Evolutionary conservation across 2,888 invertebrate genomes (phyloP), one percentile per base, ranked within the genome.

Genomic region (Ceratothoa steindachneri): DNA sequence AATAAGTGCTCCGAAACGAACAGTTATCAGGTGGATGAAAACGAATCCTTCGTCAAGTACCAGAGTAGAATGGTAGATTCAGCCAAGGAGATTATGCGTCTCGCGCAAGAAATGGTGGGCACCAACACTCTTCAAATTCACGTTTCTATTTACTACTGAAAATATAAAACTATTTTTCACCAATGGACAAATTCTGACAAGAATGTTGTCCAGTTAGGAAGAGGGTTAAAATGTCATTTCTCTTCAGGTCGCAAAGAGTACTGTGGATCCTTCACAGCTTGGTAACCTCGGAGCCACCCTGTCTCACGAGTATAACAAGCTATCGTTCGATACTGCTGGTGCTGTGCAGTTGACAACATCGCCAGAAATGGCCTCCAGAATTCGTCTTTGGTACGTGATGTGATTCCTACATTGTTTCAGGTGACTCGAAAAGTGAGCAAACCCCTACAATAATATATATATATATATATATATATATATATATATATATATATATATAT

Each of bases 1-100:
- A 90, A 90, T 0, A 85, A 91, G 29, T 65, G 71, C 15, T 67
- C 68, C 19, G 28, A 51, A 28, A 53, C 71, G 15, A 15, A 60
- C 22, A n/a, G 30, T 12, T 64, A 64, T 15, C 27, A 27, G 24
- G 66, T 65, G 7, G 74, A 79, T 29, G 76, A 73, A 9, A 68
- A 31, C 29, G 65, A 67, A 30, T 89, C 89, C 65, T 98, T 93
- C 84, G 97, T 96, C 1, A 97, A 97, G 86, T 97, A 94, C 84
- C 99, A 99, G 86, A 96, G 97, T 0, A 88, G 95, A 77, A 98
- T 99, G 97, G 95, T 98, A 29, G 91, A 91, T 80, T 89, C 91
- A 66, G 92, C 95, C 28, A 97, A 97, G 85, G 95, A 97, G 84
- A 95, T 99, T 80, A 93, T 95, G 0, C 88, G 92, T 67, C 88